These are phyloP conservation scores for Uropsilus gracilis DNA, from an alignment of 2,113 vertebrate genomes.

Conservation along the genomic window DNA sequence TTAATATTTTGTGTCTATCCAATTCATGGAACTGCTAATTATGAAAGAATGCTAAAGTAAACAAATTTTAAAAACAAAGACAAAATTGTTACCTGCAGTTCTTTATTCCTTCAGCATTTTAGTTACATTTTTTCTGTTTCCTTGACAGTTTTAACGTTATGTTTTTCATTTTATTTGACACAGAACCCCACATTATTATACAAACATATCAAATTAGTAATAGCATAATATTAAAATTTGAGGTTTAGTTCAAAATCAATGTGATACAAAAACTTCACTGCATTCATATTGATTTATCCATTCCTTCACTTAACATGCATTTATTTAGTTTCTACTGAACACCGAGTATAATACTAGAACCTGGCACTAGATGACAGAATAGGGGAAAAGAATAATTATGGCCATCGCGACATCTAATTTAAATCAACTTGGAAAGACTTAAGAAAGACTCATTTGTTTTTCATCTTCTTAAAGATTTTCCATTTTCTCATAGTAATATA, in stretches of 20 bases:
- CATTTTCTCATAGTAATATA: neutral
- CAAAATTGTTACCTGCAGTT: neutral
- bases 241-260: constrained; percentile 8
- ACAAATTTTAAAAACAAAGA: neutral
- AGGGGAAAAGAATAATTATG: neutral
- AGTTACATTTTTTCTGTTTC: neutral
- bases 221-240: neutral
- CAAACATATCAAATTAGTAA: neutral
- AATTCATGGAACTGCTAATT: neutral
- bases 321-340: neutral
- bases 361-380: neutral
- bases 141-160: neutral
- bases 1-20: neutral
- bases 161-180: neutral
- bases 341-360: neutral
- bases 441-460: neutral
- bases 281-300: neutral
- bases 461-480: neutral
- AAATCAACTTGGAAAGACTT: neutral
- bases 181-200: neutral
- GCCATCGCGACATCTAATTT: neutral
- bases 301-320: neutral
- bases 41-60: neutral
- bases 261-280: neutral
- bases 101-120: neutral